phyloP scores from a whole-genome alignment of 2,797 vertebrate genomes.

The Chelonia mydas region DNA sequence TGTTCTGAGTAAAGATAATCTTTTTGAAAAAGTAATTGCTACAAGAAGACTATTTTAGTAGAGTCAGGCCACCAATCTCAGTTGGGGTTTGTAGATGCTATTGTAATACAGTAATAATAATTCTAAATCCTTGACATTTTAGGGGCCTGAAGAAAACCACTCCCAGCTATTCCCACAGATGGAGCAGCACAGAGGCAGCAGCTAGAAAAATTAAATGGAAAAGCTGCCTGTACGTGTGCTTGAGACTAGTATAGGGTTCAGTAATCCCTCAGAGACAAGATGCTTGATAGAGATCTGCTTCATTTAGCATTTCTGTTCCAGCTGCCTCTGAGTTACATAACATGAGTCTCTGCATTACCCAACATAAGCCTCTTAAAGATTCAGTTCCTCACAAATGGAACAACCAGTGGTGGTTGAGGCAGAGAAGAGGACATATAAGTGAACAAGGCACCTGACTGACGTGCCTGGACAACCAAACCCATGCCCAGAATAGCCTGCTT shows the following conservation, averaged over 20 bases:
- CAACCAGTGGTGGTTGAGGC: neutral
- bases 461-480: too few species aligned
- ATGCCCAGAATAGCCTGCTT: neutral
- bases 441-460: neutral
- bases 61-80: neutral
- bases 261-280: too few species aligned
- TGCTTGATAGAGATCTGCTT: too few species aligned
- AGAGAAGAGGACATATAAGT: neutral
- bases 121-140: neutral
- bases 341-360: too few species aligned
- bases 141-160: neutral
- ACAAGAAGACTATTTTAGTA: neutral
- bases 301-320: too few species aligned
- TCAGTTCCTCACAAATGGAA: neutral
- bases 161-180: neutral
- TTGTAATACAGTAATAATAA: neutral
- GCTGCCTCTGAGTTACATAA: too few species aligned
- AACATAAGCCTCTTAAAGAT: too few species aligned
- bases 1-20: neutral
- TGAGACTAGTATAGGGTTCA: too few species aligned
- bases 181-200: neutral
- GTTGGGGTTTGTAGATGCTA: neutral
- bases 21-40: neutral
- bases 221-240: neutral
- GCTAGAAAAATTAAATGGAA: neutral